These are phyloP conservation scores for Menidia beryllina DNA, from an alignment of 2,113 vertebrate species.

Conservation along the genomic window DNA sequence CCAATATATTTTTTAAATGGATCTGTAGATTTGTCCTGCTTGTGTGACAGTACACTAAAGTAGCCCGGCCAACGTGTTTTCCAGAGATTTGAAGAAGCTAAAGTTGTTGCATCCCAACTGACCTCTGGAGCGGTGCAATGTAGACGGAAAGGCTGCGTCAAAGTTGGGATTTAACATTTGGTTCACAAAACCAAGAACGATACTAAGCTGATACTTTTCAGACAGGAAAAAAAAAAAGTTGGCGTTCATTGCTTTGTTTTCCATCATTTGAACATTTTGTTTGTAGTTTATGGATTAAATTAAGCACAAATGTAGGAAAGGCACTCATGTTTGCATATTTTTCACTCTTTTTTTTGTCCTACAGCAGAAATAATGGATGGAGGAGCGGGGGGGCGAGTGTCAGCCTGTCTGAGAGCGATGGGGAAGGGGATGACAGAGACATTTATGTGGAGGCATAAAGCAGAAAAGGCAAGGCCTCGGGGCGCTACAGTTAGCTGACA, in stretches of 20 bases:
- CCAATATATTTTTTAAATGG: too few species aligned
- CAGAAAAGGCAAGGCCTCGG: constrained; percentile 47
- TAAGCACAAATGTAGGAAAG: neutral
- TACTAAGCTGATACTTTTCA: too few species aligned
- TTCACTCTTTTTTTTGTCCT: neutral
- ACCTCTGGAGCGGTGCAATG: too few species aligned
- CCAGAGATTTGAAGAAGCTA: too few species aligned
- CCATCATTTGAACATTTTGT: neutral
- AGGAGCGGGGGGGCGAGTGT: constrained; percentile 20
- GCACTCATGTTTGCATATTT: neutral
- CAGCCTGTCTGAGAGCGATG: constrained; percentile 57
- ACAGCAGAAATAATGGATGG: constrained; percentile 20
- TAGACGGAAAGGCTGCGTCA: too few species aligned
- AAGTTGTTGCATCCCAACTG: too few species aligned
- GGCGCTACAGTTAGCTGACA: constrained; percentile 50
- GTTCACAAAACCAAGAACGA: too few species aligned
- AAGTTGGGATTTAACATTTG: too few species aligned
- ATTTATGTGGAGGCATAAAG: constrained; percentile 57
- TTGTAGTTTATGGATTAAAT: constrained; percentile 10
- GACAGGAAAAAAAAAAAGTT: neutral
- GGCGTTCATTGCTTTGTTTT: neutral
- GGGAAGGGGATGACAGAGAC: constrained; percentile 43
- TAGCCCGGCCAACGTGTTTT: too few species aligned
- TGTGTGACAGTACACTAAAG: too few species aligned
- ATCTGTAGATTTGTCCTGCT: too few species aligned